These are phyloP conservation scores for Ptychadena robeensis DNA, from an alignment of 2,797 vertebrate genomes.

Conservation along the genomic window DNA sequence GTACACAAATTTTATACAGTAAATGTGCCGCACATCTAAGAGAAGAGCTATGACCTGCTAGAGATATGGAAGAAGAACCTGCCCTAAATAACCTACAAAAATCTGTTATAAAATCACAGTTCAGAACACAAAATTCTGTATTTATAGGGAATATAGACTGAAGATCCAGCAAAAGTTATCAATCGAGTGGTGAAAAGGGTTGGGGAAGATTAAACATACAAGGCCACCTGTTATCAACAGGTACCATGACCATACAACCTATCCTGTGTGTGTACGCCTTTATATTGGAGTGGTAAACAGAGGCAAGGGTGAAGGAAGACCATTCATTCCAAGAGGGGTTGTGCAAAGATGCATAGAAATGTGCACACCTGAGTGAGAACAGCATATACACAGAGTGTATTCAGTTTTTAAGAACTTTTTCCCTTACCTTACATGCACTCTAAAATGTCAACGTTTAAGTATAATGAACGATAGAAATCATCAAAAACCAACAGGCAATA, in stretches of 20 bases:
- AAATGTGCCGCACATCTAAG: not conserved
- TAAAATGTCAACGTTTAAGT: too few species aligned
- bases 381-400: too few species aligned
- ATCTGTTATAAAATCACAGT: not conserved
- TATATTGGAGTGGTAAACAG: not conserved
- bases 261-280: too few species aligned
- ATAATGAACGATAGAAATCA: too few species aligned
- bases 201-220: too few species aligned
- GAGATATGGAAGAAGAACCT: not conserved
- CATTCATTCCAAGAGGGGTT: not conserved
- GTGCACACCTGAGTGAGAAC: not conserved
- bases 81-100: not conserved
- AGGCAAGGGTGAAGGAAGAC: not conserved
- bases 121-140: not conserved
- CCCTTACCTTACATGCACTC: too few species aligned
- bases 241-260: too few species aligned
- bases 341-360: not conserved
- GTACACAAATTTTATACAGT: conserved; percentile 11
- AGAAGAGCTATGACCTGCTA: conserved; percentile 15
- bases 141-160: too few species aligned
- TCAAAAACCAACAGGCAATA: too few species aligned
- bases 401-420: not conserved
- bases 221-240: too few species aligned
- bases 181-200: too few species aligned
- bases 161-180: too few species aligned